These are phyloP conservation scores for Acromyrmex echinatior DNA, from an alignment of 1,140 invertebrate species.

Conservation along the genomic window DNA sequence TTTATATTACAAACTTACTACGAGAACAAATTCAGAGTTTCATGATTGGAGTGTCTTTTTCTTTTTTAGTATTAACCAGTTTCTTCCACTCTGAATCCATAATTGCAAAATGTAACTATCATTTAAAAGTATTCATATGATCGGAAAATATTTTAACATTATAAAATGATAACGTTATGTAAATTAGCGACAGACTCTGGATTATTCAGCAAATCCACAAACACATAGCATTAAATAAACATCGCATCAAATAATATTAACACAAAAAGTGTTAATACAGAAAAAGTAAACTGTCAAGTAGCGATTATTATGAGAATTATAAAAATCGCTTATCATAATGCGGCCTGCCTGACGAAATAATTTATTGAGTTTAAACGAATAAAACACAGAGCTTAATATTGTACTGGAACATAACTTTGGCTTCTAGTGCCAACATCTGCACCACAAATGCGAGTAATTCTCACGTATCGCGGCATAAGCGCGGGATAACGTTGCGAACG, in stretches of 20 bases:
- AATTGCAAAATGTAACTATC: not conserved
- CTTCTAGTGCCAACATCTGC: not conserved
- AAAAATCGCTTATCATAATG: not conserved
- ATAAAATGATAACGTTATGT: not conserved
- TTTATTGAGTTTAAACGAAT: not conserved
- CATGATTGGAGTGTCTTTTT: not conserved
- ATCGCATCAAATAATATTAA: not conserved
- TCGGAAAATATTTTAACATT: not conserved
- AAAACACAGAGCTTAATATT: not conserved
- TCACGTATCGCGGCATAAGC: not conserved
- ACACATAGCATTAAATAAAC: not conserved
- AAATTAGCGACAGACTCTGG: not conserved
- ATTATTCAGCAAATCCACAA: not conserved
- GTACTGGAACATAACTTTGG: not conserved
- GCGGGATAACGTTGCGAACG: not conserved
- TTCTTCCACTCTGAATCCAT: not conserved
- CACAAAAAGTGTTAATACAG: not conserved
- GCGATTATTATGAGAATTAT: conserved; percentile 6
- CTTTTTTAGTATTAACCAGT: not conserved
- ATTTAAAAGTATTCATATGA: not conserved
- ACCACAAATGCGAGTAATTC: not conserved
- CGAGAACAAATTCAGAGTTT: not conserved
- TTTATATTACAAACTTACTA: not conserved
- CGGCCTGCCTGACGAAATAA: conserved; percentile 14
- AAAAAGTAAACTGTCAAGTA: not conserved